Evolutionary conservation across 2,797 vertebrate genomes (phyloP), one percentile per base, ranked within the genome.

Genomic region (Sus cebifrons): DNA sequence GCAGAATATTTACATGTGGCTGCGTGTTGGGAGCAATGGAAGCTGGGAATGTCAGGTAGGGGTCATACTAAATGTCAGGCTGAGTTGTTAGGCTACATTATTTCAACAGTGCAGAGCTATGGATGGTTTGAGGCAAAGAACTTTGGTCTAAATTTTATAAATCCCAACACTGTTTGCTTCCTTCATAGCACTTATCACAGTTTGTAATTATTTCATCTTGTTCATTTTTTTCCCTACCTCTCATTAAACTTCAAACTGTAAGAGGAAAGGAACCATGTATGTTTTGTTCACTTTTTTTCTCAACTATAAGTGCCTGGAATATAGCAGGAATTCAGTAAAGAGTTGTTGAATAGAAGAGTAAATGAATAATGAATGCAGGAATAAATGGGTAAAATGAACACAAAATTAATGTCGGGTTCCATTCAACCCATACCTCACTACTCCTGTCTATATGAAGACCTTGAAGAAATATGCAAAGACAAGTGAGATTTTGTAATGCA

Each of bases 201-300:
- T 44, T n/a, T 82, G 17, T 73, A 74, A 73, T 54, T 95, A 83
- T 87, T 79, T 90, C 60, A 21, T 25, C 52, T 79, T 70, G 52
- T 21, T 85, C 29, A 23, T 40, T 73, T 73, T 10, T 27, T 78
- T 32, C 40, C 6, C 5, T 32, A 2, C 23, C 18, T 78, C 40
- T 84, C 81, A 89, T 23, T 56, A 62, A 85, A 62, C 65, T 65
- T 88, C 18, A 18, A 49, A 54, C 56, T 32, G 6, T n/a, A 13
- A 79, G 29, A 78, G 67, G 29, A 29, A 29, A 77, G 25, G 56
- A 91, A 68, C 1, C 3, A 2, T 16, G 10, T 60, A 18, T 86
- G 25, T 85, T 96, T 49, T 93, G 23, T n/a, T 77, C 11, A 60
- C 17, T 44, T 32, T 29, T 75, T 65, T 82, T 89, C 62, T 87